Evolutionary conservation across 2,113 vertebrate genomes (phyloP).

Genomic region (Planiliza haematocheilus): DNA sequence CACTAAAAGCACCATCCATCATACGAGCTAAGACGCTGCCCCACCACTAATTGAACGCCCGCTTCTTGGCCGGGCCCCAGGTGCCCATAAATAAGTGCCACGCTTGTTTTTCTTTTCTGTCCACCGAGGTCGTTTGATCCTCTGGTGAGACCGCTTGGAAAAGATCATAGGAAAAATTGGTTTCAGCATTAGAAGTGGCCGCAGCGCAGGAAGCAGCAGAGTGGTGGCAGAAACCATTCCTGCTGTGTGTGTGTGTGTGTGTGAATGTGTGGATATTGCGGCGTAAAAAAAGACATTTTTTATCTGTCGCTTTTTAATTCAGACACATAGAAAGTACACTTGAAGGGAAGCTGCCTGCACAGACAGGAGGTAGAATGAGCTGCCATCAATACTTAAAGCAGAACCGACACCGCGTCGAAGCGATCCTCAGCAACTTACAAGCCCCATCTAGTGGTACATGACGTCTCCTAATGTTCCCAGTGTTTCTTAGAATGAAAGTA

Average conservation of each 20-base stretch:
- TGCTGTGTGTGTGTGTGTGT: slow-evolving; percentile 2
- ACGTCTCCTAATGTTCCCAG: background rate
- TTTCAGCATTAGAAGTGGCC: slow-evolving; percentile 52
- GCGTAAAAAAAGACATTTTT: slow-evolving; percentile 39
- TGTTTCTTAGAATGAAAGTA: no score
- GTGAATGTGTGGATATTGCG: slow-evolving; percentile 5
- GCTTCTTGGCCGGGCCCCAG: slow-evolving; percentile 57
- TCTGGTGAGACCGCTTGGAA: slow-evolving; percentile 56
- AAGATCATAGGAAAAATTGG: slow-evolving; percentile 45
- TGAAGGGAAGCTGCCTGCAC: slow-evolving; percentile 33
- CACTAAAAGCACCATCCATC: slow-evolving; percentile 77
- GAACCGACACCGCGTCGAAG: background rate
- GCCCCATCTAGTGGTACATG: slow-evolving; percentile 64
- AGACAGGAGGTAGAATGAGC: slow-evolving; percentile 30
- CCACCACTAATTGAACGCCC: slow-evolving; percentile 77
- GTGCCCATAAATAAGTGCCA: slow-evolving; percentile 66
- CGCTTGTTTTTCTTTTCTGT: slow-evolving; percentile 70
- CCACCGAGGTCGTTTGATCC: slow-evolving; percentile 58
- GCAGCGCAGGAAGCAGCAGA: slow-evolving; percentile 35
- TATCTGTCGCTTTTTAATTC: slow-evolving; percentile 53
- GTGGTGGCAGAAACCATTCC: slow-evolving; percentile 14
- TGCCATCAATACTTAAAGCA: background rate
- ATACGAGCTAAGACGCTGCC: slow-evolving; percentile 53
- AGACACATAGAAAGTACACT: slow-evolving; percentile 33
- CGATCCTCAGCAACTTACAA: slow-evolving; percentile 22